Percentiles rank a stretch among this genome's conserved stretches.
Conservation (phyloP, 2,113 vertebrate genomes). For the Pelecanoides urinatrix region DNA sequence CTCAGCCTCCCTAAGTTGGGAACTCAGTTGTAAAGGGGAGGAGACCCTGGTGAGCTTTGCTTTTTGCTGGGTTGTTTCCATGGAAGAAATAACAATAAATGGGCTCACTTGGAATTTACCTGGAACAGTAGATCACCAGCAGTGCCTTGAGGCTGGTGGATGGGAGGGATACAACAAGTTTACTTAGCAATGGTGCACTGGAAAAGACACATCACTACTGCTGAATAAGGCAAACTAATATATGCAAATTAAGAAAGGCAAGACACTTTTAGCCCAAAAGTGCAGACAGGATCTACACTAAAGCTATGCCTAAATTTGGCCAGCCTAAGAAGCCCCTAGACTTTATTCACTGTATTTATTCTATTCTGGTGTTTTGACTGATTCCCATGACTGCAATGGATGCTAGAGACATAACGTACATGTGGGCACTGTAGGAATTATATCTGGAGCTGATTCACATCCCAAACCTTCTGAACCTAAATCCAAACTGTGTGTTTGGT, state of each 20-base stretch:
- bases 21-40: not conserved
- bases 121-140: not conserved
- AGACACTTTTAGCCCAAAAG: not conserved
- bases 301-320: not conserved
- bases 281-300: not conserved
- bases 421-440: not conserved
- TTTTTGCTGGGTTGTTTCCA: not conserved
- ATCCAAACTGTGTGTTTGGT: not conserved
- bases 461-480: not conserved
- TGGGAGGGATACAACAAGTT: not conserved
- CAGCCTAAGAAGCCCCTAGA: not conserved
- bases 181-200: not conserved
- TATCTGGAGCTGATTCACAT: not conserved
- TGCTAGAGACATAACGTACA: not conserved
- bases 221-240: not conserved
- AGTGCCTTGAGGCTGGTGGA: not conserved
- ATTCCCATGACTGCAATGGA: accelerated
- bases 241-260: not conserved
- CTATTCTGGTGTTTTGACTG: not conserved
- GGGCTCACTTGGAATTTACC: not conserved
- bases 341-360: not conserved
- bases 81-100: not conserved
- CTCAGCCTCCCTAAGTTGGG: not conserved
- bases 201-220: not conserved
- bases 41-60: not conserved